Conservation (phyloP, 1,140 invertebrate species). For the Zaprionus taronus region DNA sequence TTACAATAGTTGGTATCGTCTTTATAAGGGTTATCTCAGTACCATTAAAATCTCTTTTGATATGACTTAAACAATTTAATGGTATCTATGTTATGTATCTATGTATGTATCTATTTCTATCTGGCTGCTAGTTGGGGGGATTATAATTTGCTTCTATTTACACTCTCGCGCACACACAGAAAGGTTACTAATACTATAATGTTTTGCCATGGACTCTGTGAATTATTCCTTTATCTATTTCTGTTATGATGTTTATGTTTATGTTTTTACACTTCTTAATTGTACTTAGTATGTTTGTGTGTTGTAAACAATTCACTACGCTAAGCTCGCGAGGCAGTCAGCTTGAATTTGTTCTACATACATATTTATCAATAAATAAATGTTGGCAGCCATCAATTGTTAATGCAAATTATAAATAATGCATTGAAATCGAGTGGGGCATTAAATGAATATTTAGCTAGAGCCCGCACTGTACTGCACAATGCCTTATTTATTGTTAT, state of each 20-base stretch:
- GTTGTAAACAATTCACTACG: conserved; percentile 32
- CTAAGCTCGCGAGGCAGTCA: conserved; percentile 27
- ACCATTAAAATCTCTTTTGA: conserved; percentile 79
- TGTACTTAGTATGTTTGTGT: conserved; percentile 16
- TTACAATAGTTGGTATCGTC: conserved; percentile 62
- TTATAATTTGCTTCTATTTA: conserved; percentile 14
- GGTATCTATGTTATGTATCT: conserved; percentile 30
- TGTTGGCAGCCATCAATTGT: conserved; percentile 20
- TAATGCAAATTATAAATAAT: conserved; percentile 13
- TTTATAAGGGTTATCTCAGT: conserved; percentile 63
- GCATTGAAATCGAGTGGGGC: conserved; percentile 5
- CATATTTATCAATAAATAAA: conserved; percentile 11
- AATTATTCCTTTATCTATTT: conserved; percentile 6
- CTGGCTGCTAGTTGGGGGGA: background rate
- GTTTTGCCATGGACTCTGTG: conserved; percentile 10
- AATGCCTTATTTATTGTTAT: conserved; percentile 31
- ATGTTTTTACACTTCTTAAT: conserved; percentile 3
- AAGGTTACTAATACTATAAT: conserved; percentile 8
- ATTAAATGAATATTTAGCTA: conserved; percentile 28
- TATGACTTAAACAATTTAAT: conserved; percentile 80
- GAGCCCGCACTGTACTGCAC: conserved; percentile 4
- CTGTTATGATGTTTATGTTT: background rate
- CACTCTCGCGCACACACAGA: background rate
- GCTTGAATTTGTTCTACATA: conserved; percentile 16
- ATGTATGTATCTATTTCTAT: background rate